These are phyloP conservation scores for Phoenicopterus ruber DNA, from an alignment of 2,113 vertebrate species.

Conservation along the genomic window DNA sequence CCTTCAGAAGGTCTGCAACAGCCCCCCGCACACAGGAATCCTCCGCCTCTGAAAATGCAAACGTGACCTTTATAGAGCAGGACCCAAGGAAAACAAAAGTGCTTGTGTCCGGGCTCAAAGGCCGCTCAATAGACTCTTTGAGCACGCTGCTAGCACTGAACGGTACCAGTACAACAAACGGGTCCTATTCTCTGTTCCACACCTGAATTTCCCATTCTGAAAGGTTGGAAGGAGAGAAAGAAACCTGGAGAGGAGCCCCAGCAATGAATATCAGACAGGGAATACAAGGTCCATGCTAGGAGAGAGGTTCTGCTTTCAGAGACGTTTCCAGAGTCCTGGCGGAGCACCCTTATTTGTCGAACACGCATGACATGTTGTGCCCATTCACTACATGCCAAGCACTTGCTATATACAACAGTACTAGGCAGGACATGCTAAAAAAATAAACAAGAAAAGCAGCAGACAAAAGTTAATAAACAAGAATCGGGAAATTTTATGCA, in stretches of 20 bases:
- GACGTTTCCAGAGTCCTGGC: not conserved
- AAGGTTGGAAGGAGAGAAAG: not conserved
- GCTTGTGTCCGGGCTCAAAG: not conserved
- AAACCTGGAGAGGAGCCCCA: not conserved
- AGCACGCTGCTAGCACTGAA: not conserved
- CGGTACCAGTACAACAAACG: not conserved
- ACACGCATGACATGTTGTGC: not conserved
- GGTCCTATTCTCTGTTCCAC: not conserved
- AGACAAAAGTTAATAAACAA: not conserved
- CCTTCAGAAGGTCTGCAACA: not conserved
- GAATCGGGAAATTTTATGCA: not conserved
- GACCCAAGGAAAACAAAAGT: not conserved
- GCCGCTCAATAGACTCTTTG: not conserved
- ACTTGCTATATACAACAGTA: not conserved
- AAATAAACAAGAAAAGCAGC: not conserved
- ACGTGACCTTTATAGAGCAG: not conserved
- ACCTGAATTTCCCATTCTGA: not conserved
- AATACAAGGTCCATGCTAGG: rapidly evolving
- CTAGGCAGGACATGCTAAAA: not conserved
- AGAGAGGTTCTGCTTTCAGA: not conserved
- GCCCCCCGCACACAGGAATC: not conserved
- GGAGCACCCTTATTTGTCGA: not conserved
- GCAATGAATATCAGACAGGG: rapidly evolving
- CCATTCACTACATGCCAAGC: not conserved
- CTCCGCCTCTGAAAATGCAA: not conserved